A percentile compares a stretch with the other conserved stretches of the same genome.
These are phyloP conservation scores for Scopus umbretta DNA, from an alignment of 2,113 vertebrate species.

Conservation along the genomic window DNA sequence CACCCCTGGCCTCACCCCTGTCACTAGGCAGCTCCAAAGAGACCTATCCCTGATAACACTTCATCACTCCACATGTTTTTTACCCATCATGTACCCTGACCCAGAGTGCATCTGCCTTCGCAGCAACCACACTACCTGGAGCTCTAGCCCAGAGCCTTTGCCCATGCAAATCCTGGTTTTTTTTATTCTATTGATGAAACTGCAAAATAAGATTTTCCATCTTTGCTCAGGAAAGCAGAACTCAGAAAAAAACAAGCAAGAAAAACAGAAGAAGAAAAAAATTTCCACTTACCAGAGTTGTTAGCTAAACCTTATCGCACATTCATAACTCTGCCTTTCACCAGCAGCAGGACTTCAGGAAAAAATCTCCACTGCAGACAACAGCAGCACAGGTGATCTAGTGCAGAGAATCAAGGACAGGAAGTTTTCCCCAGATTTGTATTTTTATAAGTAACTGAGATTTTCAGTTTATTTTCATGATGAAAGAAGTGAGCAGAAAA, in stretches of 20 bases:
- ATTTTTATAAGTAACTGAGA: not conserved
- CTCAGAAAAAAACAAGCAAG: not conserved
- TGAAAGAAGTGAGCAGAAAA: not conserved
- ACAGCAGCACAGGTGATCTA: not conserved
- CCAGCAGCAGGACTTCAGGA: not conserved
- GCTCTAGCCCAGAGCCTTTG: not conserved
- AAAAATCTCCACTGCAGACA: not conserved
- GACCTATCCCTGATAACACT: not conserved
- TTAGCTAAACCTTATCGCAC: not conserved
- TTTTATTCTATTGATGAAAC: not conserved
- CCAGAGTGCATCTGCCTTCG: not conserved
- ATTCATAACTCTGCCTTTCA: not conserved
- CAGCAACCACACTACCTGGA: fast-evolving
- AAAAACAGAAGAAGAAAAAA: not conserved
- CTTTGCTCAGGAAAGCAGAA: not conserved
- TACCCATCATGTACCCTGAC: fast-evolving
- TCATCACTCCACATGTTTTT: not conserved
- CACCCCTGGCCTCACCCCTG: not conserved
- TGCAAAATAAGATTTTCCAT: not conserved
- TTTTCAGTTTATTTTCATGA: not conserved
- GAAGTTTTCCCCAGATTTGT: not conserved
- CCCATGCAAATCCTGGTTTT: not conserved
- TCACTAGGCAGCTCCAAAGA: not conserved
- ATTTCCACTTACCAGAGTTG: not conserved
- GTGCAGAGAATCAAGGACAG: not conserved